These are phyloP conservation scores for Nibea albiflora DNA, from an alignment of 2,113 vertebrate species.

Conservation along the genomic window DNA sequence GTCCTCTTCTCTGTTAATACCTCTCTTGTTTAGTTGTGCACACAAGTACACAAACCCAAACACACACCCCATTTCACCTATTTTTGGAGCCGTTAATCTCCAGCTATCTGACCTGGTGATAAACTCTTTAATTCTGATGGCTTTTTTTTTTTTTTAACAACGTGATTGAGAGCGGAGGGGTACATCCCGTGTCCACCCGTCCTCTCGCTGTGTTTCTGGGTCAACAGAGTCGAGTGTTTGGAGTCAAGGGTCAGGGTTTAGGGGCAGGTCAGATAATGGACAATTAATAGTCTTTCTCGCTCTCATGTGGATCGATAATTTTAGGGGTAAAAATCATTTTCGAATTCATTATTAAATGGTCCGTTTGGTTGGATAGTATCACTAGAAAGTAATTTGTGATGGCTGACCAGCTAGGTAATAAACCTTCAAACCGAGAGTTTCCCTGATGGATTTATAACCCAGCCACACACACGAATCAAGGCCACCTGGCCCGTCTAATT, in stretches of 20 bases:
- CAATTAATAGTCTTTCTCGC: not conserved
- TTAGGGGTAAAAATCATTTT: not conserved
- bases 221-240: slow-evolving; percentile 3
- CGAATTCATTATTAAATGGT: not conserved
- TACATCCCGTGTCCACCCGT: slow-evolving; percentile 31
- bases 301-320: not conserved
- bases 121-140: slow-evolving; percentile 66
- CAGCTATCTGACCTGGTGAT: slow-evolving; percentile 68
- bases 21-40: not conserved
- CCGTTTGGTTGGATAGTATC: not conserved
- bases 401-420: not conserved
- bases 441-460: slow-evolving; percentile 24
- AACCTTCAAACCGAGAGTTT: slow-evolving; percentile 1
- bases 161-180: slow-evolving; percentile 46
- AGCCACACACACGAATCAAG: slow-evolving; percentile 6
- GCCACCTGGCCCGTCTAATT: slow-evolving; percentile 10
- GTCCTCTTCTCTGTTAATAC: slow-evolving; percentile 26
- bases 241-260: slow-evolving; percentile 41
- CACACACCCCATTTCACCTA: slow-evolving; percentile 57
- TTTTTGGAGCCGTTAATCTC: slow-evolving; percentile 76
- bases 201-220: slow-evolving; percentile 22
- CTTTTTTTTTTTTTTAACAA: slow-evolving; percentile 48
- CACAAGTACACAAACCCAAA: slow-evolving; percentile 15
- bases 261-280: not conserved
- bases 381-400: not conserved